These are phyloP conservation scores for Cheilosia scutellata DNA, from an alignment of 2,888 invertebrate species.

Conservation along the genomic window DNA sequence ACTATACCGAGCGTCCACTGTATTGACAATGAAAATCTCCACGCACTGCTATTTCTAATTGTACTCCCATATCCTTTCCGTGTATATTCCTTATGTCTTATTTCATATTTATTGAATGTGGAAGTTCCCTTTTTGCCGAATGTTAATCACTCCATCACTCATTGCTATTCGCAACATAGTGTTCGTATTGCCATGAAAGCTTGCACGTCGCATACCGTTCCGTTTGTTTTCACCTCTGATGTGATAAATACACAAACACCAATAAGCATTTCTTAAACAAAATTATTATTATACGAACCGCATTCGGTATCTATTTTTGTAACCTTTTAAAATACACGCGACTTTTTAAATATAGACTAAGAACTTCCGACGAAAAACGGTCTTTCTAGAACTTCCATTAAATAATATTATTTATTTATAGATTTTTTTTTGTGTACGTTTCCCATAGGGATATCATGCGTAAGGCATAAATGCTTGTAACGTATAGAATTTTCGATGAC, in stretches of 20 bases:
- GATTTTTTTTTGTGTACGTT: not conserved
- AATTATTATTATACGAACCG: not conserved
- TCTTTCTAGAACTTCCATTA: conserved; percentile 30
- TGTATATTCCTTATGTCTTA: no score
- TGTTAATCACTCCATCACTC: no score
- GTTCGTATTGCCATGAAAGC: no score
- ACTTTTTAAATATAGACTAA: conserved; percentile 35
- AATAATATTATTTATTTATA: not conserved
- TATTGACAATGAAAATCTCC: no score
- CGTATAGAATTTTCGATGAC: not conserved
- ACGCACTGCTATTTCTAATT: no score
- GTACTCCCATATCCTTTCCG: no score
- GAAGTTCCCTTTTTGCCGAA: no score
- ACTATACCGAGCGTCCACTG: no score
- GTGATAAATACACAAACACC: not conserved
- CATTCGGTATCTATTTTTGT: conserved; percentile 20
- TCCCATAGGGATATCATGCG: not conserved
- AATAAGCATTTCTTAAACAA: not conserved
- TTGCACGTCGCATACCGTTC: no score
- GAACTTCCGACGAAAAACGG: conserved; percentile 1
- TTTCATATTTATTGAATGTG: no score
- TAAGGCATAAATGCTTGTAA: not conserved
- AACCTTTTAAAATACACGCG: conserved; percentile 34
- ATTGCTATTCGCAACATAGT: no score
- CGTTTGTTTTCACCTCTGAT: not conserved